Evolutionary conservation across 1,140 invertebrate genomes (phyloP), one percentile per base, ranked within the genome.

Genomic region (Melipona quadrifasciata): DNA sequence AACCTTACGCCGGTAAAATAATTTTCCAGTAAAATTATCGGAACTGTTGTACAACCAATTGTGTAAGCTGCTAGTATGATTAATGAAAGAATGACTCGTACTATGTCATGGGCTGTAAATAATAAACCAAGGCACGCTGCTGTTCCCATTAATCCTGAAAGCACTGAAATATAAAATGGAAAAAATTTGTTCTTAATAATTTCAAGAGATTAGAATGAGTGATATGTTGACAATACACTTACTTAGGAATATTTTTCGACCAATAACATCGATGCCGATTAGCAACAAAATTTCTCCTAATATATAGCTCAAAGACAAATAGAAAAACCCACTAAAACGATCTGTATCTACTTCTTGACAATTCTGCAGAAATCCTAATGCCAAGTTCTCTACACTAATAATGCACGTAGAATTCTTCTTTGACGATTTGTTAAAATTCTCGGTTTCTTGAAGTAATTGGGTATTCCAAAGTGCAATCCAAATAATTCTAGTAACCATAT

Each of bases 1-100:
- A 67, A 92, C 91, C 92, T 91, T 39, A 92, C 75, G 68, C 86
- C 87, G 55, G 91, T 92, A 51, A 89, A 91, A 86, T 92, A 92
- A 87, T 90, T 92, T 75, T 92, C 92, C 67, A 91, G 47, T n/a
- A 92, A 53, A 6, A 90, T 24, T 76, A 91, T 87, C 55, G 68
- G 88, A 6, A 82, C 74, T 39, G 87, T 83, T 14, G 92, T 92
- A n/a, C 88, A 70, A 19, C 87, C 82, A 61, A 90, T 86, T 17
- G 90, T 85, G 70, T 91, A 92, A 12, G 90, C 74, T 53, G 87
- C 85, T 55, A 92, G 71, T 51, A 88, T 82, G 39, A 88, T 75
- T n/a, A 84, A 75, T 21, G 83, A 90, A 17, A 92, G 75, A 57
- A 86, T 47, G 21, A 88, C 55, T 72, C 78, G 85, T 12, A 74